Base-by-base conservation (phyloP, 2,113 vertebrate species). In the Fukomys damarensis region DNA sequence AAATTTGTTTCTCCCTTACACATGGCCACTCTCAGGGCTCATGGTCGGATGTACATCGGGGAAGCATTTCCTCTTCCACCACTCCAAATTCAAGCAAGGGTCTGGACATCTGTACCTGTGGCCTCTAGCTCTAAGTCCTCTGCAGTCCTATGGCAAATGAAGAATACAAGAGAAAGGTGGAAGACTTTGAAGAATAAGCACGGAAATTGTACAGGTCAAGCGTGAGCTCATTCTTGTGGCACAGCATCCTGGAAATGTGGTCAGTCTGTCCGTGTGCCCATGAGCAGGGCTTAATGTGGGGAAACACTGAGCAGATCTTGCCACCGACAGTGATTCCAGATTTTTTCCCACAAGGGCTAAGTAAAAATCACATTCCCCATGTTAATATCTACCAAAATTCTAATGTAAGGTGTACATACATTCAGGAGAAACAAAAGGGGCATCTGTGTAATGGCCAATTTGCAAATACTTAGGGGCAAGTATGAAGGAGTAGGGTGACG, bases 401-500 rank as follows among this genome's bases (percentile, higher is more conserved):
- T 46, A 76, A 5, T 46, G 14, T 5, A 13, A 84, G 38, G 1
- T 7, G 2, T 0, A 17, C 2, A 5, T 0, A 16, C 2, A 20
- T 56, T 4, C 13, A 41, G 46, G 32, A 11, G 24, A 16, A 16
- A 6, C 4, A 1, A 5, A 66, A 49, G 38, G 38, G 49, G 56
- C 80, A 80, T 49, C 32, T 20, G 14, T 1, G 24, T 24, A 56
- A 38, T 14, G 16, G n/a, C 52, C 11, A 52, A 13, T n/a, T n/a
- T 83, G n/a, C 72, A 66, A n/a, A 86, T 10, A 8, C 5, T 35
- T 7, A 46, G 49, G 70, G 35, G 54, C 4, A 56, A 28, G 61
- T 9, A 9, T 1, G 43, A 35, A 46, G 32, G 54, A 66, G 63
- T 12, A n/a, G 38, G 66, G 17, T 59, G 16, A 19, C 20, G 19